Evolutionary conservation across 2,113 vertebrate genomes (phyloP).

Genomic region (Zosterops lateralis): DNA sequence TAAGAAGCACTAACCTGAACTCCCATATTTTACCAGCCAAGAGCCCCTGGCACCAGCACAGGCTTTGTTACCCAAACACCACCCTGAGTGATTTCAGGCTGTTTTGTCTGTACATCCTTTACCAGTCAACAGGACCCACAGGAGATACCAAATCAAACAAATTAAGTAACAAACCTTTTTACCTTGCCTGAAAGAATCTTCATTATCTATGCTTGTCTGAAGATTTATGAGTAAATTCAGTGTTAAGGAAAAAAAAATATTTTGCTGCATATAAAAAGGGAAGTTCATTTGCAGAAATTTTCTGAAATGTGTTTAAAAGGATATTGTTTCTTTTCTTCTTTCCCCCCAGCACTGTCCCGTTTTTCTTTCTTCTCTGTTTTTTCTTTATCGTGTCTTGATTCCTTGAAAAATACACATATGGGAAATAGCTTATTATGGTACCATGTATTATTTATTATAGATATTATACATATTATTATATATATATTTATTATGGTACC

Average conservation of each 20-base stretch:
- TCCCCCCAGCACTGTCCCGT: conserved; percentile 85
- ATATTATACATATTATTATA: too few relatives aligned
- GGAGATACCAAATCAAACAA: neutral
- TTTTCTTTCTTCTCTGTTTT: conserved; percentile 95
- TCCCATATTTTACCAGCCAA: neutral
- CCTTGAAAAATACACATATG: conserved; percentile 59
- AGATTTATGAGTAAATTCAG: conserved; percentile 87
- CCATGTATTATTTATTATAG: too few relatives aligned
- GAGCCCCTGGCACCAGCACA: neutral
- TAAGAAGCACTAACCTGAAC: neutral
- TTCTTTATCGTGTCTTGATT: conserved; percentile 90
- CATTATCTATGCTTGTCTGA: conserved; percentile 93
- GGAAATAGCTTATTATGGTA: neutral
- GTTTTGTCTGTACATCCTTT: neutral
- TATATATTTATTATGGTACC: neutral
- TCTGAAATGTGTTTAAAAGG: conserved; percentile 70
- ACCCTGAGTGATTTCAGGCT: neutral
- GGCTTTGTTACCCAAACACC: neutral
- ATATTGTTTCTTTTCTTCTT: conserved; percentile 97
- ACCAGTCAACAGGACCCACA: neutral
- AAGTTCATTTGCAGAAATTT: neutral
- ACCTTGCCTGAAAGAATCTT: conserved; percentile 73
- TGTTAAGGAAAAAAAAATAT: conserved; percentile 75
- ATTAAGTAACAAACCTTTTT: conserved; percentile 11
- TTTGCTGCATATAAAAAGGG: neutral